A percentile compares a stretch with the other conserved stretches of the same genome.
Conservation (phyloP, 2,797 vertebrate genomes). For the Epinephelus coioides region DNA sequence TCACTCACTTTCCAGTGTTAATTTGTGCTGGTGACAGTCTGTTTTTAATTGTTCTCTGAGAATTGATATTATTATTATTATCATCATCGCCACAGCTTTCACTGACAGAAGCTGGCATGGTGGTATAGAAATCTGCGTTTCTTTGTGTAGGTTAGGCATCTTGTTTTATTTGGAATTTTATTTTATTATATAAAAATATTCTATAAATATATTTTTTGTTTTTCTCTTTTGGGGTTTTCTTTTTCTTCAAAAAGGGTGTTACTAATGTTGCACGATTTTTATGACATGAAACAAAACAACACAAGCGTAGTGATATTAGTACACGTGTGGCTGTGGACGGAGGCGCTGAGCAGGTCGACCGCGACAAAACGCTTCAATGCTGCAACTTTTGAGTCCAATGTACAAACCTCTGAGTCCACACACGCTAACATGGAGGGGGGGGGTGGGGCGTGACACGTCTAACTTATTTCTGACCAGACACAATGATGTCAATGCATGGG, state of each 20-base stretch:
- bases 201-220: conserved; percentile 86
- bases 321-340: conserved; percentile 74
- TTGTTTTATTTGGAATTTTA: conserved; percentile 82
- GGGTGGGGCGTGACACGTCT: conserved; percentile 68
- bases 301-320: conserved; percentile 81
- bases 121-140: conserved; percentile 81
- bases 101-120: conserved; percentile 78
- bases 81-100: conserved; percentile 77
- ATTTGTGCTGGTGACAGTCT: conserved; percentile 94
- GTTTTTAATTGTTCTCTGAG: conserved; percentile 83
- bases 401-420: conserved; percentile 75
- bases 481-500: conserved; percentile 91
- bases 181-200: conserved; percentile 85
- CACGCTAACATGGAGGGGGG: conserved; percentile 37
- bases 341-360: conserved; percentile 72
- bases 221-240: conserved; percentile 72
- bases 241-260: conserved; percentile 88
- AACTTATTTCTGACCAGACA: conserved; percentile 88
- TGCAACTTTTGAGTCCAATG: conserved; percentile 88
- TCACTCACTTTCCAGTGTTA: conserved; percentile 92
- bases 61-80: conserved; percentile 74
- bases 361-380: conserved; percentile 86
- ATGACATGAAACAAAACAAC: conserved; percentile 77
- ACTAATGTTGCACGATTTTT: conserved; percentile 93
- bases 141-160: conserved; percentile 84